Base-by-base conservation (phyloP, 2,888 invertebrate species). In the Barypeithes pellucidus region DNA sequence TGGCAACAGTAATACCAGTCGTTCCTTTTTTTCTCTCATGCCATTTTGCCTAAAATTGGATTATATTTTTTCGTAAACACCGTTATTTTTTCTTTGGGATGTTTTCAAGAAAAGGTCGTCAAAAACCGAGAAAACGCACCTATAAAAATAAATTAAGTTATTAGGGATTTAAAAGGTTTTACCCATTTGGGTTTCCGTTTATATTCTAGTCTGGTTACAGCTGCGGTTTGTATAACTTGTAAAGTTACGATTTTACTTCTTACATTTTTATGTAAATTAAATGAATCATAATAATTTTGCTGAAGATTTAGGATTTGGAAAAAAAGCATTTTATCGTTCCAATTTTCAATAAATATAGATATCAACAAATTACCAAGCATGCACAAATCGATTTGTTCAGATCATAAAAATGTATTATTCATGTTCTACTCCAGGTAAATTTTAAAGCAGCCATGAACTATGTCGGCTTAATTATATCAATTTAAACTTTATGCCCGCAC, bases 121-220 rank as follows among this genome's bases (percentile, higher is more conserved):
- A 71, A 52, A 59, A 50, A 57, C 60, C 66, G 72, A 60, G 66
- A 52, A 71, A 72, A 59, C 60, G 66, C 20, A 60, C 66, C 65
- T 50, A 72, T 72, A 72, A 67, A 72, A 60, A 67, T 72, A 72
- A 72, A 72, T 72, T 72, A 72, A 67, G 57, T 67, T 67, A 72
- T 72, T 72, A 67, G 57, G 39, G 67, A 18, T 36, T 57, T 61
- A 72, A 72, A 72, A 67, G 72, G 72, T 67, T 72, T 72, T 43
- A 57, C 50, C 62, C 57, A 67, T 67, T 72, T 47, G 65, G 59
- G 33, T 33, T 62, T 45, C 43, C 45, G 29, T 22, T 43, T 24
- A 33, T 45, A 45, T 45, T 43, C 43, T 18, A 2, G 60, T 22
- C 24, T n/a, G 43, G 60, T 60, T 22, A 24, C 22, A 43, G 60